Conservation (phyloP, 2,888 invertebrate genomes). For the Melieria crassipennis region DNA sequence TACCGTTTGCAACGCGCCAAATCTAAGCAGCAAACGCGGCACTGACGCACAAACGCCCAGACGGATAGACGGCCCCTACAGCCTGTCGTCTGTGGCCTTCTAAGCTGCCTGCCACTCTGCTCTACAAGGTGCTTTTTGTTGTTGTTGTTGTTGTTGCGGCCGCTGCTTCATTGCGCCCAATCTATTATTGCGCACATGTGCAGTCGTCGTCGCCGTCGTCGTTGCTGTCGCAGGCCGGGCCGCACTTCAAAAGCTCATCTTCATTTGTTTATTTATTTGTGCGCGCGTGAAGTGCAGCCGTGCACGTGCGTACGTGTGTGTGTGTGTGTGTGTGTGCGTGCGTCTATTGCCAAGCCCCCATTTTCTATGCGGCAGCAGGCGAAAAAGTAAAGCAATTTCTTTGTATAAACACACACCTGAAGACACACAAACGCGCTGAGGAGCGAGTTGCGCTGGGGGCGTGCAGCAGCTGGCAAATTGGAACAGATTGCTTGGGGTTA, state of each 20-base stretch:
- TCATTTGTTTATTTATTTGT: slow-evolving; percentile 60
- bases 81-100: too few species aligned
- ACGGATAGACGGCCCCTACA: too few species aligned
- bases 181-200: slow-evolving; percentile 36
- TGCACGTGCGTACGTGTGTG: neutral
- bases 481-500: neutral
- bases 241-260: slow-evolving; percentile 50
- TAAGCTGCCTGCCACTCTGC: too few species aligned
- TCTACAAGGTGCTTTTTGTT: too few species aligned
- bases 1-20: too few species aligned
- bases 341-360: neutral
- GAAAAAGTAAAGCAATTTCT: slow-evolving; percentile 58
- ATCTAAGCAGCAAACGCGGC: too few species aligned
- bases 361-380: neutral
- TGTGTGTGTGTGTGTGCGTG: slow-evolving; percentile 18
- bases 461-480: neutral
- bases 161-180: slow-evolving; percentile 33
- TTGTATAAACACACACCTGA: slow-evolving; percentile 54
- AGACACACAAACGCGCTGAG: neutral
- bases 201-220: neutral
- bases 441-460: neutral
- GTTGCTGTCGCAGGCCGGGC: neutral
- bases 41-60: too few species aligned
- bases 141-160: neutral
- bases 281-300: slow-evolving; percentile 4